Evolutionary conservation across 2,888 invertebrate genomes (phyloP).

Genomic region (Aspidiotus rigidus): DNA sequence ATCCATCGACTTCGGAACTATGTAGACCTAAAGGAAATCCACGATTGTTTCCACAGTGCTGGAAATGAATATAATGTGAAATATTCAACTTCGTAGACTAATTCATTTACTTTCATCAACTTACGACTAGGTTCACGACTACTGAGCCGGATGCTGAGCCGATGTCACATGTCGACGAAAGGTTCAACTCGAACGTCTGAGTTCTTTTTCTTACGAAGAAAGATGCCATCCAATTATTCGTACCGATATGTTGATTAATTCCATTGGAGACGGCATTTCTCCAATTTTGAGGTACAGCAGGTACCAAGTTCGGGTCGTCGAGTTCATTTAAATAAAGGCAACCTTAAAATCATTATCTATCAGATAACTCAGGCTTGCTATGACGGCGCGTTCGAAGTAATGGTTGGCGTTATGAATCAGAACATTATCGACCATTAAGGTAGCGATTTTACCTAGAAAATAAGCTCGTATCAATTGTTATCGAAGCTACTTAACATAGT

Average conservation of each 20-base stretch:
- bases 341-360: background rate
- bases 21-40: background rate
- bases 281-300: background rate
- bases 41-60: background rate
- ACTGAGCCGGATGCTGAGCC: slow-evolving; percentile 1
- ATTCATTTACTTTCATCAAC: background rate
- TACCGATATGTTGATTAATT: background rate
- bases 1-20: background rate
- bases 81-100: slow-evolving; percentile 1
- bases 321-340: background rate
- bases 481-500: too few relatives aligned
- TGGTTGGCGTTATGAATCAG: too few relatives aligned
- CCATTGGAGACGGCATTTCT: background rate
- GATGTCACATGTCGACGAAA: background rate
- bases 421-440: too few relatives aligned
- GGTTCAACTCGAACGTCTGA: background rate
- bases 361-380: slow-evolving; percentile 2
- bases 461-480: too few relatives aligned
- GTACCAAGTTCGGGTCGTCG: background rate
- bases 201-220: background rate
- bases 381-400: background rate
- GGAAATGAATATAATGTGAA: background rate
- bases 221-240: background rate
- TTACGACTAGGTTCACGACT: background rate
- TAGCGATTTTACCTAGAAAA: too few relatives aligned